A percentile compares a stretch with the other conserved stretches of the same genome.
Evolutionary conservation across 30 jellyfish, hydroid and myxozoan species (phyloP).

Genomic region (Rhopilema esculentum): DNA sequence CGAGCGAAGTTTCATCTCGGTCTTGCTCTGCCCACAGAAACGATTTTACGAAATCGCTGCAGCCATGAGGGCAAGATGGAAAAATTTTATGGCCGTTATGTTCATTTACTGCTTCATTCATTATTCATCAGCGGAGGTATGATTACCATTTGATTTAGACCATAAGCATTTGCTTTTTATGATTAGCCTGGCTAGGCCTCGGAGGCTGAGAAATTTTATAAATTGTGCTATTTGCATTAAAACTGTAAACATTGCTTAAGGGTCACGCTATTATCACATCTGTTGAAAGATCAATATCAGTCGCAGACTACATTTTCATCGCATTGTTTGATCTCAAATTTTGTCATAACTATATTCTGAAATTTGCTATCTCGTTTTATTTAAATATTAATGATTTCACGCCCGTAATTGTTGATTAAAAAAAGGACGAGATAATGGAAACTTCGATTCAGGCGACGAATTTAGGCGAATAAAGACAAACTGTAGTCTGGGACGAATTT

Average conservation of each 20-base stretch:
- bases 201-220: neutral
- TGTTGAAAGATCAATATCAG: neutral
- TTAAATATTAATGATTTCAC: neutral
- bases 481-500: neutral
- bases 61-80: neutral
- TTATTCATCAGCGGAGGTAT: constrained; percentile 33
- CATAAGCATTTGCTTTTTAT: neutral
- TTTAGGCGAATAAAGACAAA: neutral
- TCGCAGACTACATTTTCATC: neutral
- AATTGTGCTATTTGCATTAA: neutral
- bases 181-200: neutral
- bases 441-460: neutral
- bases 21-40: neutral
- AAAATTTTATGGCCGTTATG: neutral
- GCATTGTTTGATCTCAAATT: neutral
- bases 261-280: neutral
- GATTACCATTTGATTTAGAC: neutral
- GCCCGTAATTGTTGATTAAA: neutral
- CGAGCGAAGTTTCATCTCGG: neutral
- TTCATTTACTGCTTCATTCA: constrained; percentile 29
- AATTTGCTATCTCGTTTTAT: neutral
- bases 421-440: too few species aligned
- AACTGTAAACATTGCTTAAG: neutral
- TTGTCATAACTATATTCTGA: neutral
- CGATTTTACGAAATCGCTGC: neutral